Conservation (phyloP, 1,140 invertebrate species). For the Eupeodes corollae region DNA sequence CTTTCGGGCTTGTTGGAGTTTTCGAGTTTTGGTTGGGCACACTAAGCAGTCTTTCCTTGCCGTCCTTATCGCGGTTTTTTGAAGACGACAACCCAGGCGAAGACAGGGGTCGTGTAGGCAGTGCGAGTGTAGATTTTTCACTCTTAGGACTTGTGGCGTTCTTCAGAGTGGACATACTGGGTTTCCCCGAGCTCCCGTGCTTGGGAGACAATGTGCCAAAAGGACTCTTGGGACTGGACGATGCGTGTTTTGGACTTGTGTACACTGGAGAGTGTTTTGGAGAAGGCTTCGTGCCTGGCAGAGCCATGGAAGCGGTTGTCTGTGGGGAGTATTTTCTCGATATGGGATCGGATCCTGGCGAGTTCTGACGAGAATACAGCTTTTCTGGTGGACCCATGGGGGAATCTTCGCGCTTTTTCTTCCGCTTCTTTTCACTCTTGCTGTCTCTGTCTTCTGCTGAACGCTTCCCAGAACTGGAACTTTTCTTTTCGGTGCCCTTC, state of each 20-base stretch:
- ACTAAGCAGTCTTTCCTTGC: slow-evolving; percentile 43
- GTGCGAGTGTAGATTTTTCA: slow-evolving; percentile 24
- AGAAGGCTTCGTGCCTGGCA: slow-evolving; percentile 39
- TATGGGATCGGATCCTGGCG: slow-evolving; percentile 20
- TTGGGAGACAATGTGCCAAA: slow-evolving; percentile 59
- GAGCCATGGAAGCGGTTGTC: slow-evolving; percentile 51
- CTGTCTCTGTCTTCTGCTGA: slow-evolving; percentile 26
- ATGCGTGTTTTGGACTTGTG: slow-evolving; percentile 58
- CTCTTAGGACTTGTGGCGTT: slow-evolving; percentile 48
- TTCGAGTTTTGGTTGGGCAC: not conserved
- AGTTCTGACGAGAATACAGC: slow-evolving; percentile 38
- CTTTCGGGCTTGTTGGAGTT: not conserved
- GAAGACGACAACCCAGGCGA: slow-evolving; percentile 44
- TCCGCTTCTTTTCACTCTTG: slow-evolving; percentile 59
- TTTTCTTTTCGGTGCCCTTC: too few species aligned
- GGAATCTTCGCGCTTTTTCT: slow-evolving; percentile 59
- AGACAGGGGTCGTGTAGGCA: slow-evolving; percentile 35
- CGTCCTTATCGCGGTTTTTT: slow-evolving; percentile 45
- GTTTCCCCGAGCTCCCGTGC: slow-evolving; percentile 65
- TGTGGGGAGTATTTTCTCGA: slow-evolving; percentile 29
- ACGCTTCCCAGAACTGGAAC: slow-evolving; percentile 47
- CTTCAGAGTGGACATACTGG: slow-evolving; percentile 78
- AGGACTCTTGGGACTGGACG: slow-evolving; percentile 48
- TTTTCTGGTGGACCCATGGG: slow-evolving; percentile 79
- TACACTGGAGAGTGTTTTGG: slow-evolving; percentile 66